Conservation (phyloP, 2,888 invertebrate genomes). For the Torymus aiolomorphi region DNA sequence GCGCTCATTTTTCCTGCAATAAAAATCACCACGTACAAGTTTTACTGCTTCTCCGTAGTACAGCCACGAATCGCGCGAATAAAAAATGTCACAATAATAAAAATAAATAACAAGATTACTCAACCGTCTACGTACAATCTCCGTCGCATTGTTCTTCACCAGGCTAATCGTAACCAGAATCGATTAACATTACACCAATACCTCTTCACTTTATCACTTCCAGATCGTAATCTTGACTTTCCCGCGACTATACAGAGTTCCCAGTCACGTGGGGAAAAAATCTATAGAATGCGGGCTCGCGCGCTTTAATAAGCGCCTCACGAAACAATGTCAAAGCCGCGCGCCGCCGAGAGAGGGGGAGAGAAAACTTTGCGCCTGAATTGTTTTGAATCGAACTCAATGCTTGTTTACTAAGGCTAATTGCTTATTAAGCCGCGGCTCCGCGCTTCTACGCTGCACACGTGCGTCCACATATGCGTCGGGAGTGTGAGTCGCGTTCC, state of each 20-base stretch:
- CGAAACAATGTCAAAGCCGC: constrained; percentile 50
- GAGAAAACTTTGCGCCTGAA: constrained; percentile 15
- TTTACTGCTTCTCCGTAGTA: no score
- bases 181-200: background rate
- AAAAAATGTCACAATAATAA: no score
- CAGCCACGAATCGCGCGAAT: no score
- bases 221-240: background rate
- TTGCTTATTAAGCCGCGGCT: constrained; percentile 33
- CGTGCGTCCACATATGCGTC: background rate
- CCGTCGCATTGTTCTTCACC: background rate
- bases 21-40: no score
- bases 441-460: background rate
- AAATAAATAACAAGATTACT: no score
- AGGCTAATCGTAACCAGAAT: background rate
- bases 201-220: no score
- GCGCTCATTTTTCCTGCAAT: no score
- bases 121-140: no score
- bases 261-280: no score
- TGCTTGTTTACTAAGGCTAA: constrained; percentile 42
- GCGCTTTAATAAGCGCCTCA: constrained; percentile 20
- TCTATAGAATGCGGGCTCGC: constrained; percentile 19
- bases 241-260: no score
- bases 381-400: constrained; percentile 26
- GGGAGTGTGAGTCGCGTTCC: background rate
- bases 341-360: background rate